Base-by-base conservation (phyloP, 2,113 vertebrate genomes). In the Sorex araneus region DNA sequence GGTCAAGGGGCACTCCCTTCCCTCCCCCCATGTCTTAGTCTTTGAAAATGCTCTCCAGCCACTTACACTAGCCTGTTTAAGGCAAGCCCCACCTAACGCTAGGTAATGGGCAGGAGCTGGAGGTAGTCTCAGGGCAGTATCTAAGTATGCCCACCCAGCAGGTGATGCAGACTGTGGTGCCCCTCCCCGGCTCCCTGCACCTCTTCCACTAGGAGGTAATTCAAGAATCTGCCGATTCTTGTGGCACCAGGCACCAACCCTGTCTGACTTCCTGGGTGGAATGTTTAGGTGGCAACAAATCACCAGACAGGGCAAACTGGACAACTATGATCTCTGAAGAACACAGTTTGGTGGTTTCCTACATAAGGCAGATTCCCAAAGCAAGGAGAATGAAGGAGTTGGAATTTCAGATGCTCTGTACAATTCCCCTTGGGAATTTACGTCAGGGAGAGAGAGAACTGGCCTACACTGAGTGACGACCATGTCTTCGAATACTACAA, bases 341-440 rank as follows among this genome's bases (percentile, higher is more conserved):
- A 82, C 70, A 84, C 23, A 92, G 63, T 81, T 36, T 66, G 45
- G 47, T 8, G 67, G 34, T 69, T 86, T 74, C 32, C 73, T 86
- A 86, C 86, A 83, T 71, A 84, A 81, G 73, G 69, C 36, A 80
- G 86, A 74, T 78, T 86, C 94, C 89, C 84, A 95, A 60, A 95
- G 91, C 86, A 87, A 84, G 92, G 60, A 67, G 19, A 71, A 18
- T 6, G 32, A 69, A 81, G 80, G 23, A 60, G 71, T n/a, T 91
- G 70, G 67, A 86, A 89, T 93, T 74, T 92, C 92, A 87, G 94
- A 86, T 23, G 18, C 71, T 43, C 25, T 16, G 67, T 43, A 10
- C 36, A 69, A 9, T n/a, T 90, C 75, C 85, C 87, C 71, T 25
- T 32, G 71, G 75, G 88, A 40, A 66, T 16, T 40, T 36, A 47